Percentiles rank a stretch among this genome's conserved stretches.
phyloP scores from a whole-genome alignment of 2,888 invertebrate species.

The Orthonychiurus folsomi region DNA sequence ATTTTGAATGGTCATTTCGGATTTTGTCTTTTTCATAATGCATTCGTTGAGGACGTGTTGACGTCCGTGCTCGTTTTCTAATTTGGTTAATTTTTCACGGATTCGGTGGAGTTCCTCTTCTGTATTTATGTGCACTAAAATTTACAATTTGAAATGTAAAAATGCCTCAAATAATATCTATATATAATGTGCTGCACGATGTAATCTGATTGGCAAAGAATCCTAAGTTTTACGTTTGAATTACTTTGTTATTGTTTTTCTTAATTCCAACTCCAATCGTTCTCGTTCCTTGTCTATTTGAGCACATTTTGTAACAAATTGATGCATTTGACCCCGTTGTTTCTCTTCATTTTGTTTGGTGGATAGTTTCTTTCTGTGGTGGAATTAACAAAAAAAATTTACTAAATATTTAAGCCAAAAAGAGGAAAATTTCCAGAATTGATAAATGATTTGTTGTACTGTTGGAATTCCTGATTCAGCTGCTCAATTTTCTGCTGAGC shows the following conservation, averaged over 20 bases:
- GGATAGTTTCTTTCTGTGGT: constrained; percentile 12
- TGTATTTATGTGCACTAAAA: too few species aligned
- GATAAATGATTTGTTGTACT: too few species aligned
- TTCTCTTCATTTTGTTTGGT: constrained; percentile 16
- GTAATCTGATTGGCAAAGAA: too few species aligned
- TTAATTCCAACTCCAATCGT: constrained; percentile 6
- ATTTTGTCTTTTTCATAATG: constrained; percentile 12
- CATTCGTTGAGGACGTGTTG: constrained; percentile 21
- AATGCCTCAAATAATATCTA: too few species aligned
- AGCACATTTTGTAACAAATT: constrained; percentile 22
- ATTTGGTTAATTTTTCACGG: not conserved
- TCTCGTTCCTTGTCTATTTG: constrained; percentile 25
- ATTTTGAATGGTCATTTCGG: constrained; percentile 12
- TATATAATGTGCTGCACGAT: too few species aligned
- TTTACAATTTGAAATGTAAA: too few species aligned
- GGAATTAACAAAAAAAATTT: too few species aligned
- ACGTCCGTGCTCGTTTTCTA: not conserved
- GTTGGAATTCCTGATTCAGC: too few species aligned
- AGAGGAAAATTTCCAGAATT: too few species aligned
- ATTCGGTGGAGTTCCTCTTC: not conserved
- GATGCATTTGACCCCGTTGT: constrained; percentile 19
- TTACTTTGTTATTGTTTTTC: constrained; percentile 16
- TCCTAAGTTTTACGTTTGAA: not conserved
- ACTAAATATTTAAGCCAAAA: too few species aligned
- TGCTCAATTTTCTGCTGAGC: not conserved